A percentile compares a stretch with the other conserved stretches of the same genome.
phyloP scores from a whole-genome alignment of 1,140 invertebrate species.

The Ceratina calcarata region DNA sequence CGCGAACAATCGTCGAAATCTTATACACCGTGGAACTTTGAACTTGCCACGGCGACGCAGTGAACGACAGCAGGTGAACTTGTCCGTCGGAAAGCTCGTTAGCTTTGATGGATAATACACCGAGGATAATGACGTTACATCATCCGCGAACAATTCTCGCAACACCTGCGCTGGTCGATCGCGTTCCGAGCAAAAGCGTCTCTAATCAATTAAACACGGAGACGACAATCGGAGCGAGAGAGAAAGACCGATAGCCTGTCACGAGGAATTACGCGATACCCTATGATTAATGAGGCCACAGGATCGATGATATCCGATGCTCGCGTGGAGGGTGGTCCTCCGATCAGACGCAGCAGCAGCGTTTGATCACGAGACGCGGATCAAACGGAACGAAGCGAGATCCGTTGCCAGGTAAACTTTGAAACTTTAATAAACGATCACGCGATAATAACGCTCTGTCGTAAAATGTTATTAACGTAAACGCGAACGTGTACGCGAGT shows the following conservation, averaged over 20 bases:
- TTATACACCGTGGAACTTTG: neutral
- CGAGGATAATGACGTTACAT: slow-evolving; percentile 35
- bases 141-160: slow-evolving; percentile 8
- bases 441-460: neutral
- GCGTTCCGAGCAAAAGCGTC: neutral
- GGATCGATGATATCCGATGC: slow-evolving; percentile 22
- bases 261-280: slow-evolving; percentile 36
- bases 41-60: too few species aligned
- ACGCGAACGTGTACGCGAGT: neutral
- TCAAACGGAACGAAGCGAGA: neutral
- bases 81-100: slow-evolving; percentile 8
- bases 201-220: slow-evolving; percentile 27
- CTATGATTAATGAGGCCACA: slow-evolving; percentile 29
- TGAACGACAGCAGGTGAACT: neutral
- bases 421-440: neutral
- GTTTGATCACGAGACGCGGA: neutral
- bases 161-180: slow-evolving; percentile 32
- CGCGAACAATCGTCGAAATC: slow-evolving; percentile 19
- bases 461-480: neutral
- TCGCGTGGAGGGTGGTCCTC: slow-evolving; percentile 27
- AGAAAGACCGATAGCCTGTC: slow-evolving; percentile 26
- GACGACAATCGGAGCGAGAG: slow-evolving; percentile 16
- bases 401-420: neutral
- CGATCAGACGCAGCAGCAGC: neutral
- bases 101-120: slow-evolving; percentile 21